phyloP scores from a whole-genome alignment of 1,140 invertebrate genomes.

The Drosophila mojavensis region DNA sequence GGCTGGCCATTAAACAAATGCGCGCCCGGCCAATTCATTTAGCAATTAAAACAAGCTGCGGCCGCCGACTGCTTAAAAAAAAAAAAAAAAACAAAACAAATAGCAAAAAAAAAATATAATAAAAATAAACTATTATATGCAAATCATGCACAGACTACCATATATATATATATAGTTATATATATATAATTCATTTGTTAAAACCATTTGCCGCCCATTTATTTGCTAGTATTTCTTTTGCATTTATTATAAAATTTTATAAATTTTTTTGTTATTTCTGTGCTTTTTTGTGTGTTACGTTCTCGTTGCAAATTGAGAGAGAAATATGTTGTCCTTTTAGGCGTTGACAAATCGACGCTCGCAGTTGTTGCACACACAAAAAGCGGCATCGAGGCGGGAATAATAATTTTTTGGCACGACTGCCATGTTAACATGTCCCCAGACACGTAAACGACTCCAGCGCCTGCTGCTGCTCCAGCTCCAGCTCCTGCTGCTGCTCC shows the following conservation, averaged over 20 bases:
- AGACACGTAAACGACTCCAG: slow-evolving; percentile 66
- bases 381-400: slow-evolving; percentile 73
- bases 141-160: slow-evolving; percentile 65
- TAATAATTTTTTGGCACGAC: slow-evolving; percentile 84
- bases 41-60: slow-evolving; percentile 78
- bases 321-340: slow-evolving; percentile 83
- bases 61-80: slow-evolving; percentile 40
- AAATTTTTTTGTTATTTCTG: slow-evolving; percentile 1
- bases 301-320: slow-evolving; percentile 40
- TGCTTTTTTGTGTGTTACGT: slow-evolving; percentile 1
- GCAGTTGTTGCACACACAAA: slow-evolving; percentile 50
- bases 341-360: slow-evolving; percentile 82
- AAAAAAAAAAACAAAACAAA: background rate
- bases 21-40: slow-evolving; percentile 64
- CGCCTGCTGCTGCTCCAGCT: slow-evolving; percentile 30
- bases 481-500: background rate
- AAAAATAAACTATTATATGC: slow-evolving; percentile 72
- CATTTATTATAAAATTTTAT: too few species aligned
- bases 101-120: slow-evolving; percentile 24
- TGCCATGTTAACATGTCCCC: slow-evolving; percentile 84
- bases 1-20: slow-evolving; percentile 71
- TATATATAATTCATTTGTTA: slow-evolving; percentile 77
- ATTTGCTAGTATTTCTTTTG: slow-evolving; percentile 48
- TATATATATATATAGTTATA: slow-evolving; percentile 26
- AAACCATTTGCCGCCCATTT: slow-evolving; percentile 78